phyloP scores from a whole-genome alignment of 1,140 invertebrate genomes.

The Hyphantria cunea region DNA sequence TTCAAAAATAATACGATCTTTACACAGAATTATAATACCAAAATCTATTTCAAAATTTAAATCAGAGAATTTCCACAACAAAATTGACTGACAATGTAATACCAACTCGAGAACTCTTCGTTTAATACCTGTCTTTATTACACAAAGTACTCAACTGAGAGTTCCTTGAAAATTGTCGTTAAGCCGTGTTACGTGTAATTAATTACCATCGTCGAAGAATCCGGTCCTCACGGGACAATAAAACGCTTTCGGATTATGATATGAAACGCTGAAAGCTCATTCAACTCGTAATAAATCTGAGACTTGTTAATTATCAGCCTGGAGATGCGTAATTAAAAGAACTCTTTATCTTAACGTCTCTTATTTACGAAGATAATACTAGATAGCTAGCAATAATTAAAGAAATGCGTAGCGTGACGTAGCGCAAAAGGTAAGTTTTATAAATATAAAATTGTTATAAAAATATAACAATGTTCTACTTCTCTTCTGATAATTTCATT shows the following conservation, averaged over 20 bases:
- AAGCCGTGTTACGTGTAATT: constrained; percentile 66
- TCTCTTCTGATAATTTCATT: constrained; percentile 56
- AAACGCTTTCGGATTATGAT: constrained; percentile 76
- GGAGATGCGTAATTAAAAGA: constrained; percentile 55
- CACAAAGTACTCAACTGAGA: constrained; percentile 47
- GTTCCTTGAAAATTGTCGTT: constrained; percentile 54
- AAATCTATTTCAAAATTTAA: too few relatives aligned
- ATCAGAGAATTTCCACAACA: not conserved
- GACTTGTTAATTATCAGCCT: constrained; percentile 74
- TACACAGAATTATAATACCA: too few relatives aligned
- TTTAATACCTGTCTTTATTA: constrained; percentile 50
- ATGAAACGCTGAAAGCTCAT: constrained; percentile 76
- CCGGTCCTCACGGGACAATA: constrained; percentile 50
- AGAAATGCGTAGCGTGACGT: constrained; percentile 59
- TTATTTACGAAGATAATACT: too few relatives aligned
- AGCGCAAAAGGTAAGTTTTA: constrained; percentile 40
- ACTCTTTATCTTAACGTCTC: constrained; percentile 55
- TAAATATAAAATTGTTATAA: constrained; percentile 68
- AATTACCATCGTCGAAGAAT: constrained; percentile 55
- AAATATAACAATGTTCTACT: constrained; percentile 53
- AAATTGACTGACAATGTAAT: too few relatives aligned
- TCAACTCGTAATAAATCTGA: constrained; percentile 71
- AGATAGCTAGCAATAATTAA: constrained; percentile 39
- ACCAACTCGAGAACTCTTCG: constrained; percentile 48
- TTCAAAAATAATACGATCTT: too few relatives aligned